These are phyloP conservation scores for Gallinago solitaria DNA, from an alignment of 2,797 vertebrate genomes.

Conservation along the genomic window DNA sequence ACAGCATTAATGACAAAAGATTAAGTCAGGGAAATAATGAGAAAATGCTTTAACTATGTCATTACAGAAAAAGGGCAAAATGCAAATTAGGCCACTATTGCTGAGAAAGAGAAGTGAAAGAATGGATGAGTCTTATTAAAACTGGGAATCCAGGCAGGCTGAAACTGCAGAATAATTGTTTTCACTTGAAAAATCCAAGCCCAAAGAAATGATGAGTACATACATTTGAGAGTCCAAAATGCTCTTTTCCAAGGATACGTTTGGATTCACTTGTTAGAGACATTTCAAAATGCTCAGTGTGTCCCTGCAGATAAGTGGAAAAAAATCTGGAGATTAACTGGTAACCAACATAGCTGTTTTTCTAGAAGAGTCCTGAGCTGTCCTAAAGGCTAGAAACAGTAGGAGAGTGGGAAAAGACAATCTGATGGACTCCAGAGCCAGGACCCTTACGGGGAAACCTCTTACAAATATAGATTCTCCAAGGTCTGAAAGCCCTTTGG, in stretches of 20 bases:
- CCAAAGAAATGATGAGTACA: not conserved
- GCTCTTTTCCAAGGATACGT: not conserved
- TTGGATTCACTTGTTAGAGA: not conserved
- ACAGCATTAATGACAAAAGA: not conserved
- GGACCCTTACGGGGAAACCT: not conserved
- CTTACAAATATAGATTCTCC: not conserved
- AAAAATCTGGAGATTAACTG: not conserved
- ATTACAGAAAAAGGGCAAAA: conserved; percentile 1
- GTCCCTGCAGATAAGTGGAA: not conserved
- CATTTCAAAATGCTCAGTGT: not conserved
- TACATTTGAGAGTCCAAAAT: not conserved
- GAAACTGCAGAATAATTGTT: not conserved
- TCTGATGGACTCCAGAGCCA: fast-evolving
- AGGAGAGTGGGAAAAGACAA: not conserved
- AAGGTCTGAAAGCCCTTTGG: not conserved
- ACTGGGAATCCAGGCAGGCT: not conserved
- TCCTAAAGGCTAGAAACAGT: not conserved
- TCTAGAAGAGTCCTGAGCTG: not conserved
- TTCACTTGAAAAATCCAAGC: not conserved
- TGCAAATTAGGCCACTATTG: not conserved
- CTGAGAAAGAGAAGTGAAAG: not conserved
- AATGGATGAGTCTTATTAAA: not conserved
- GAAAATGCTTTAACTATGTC: conserved; percentile 1
- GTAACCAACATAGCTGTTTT: not conserved
- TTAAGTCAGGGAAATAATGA: not conserved